A percentile compares a stretch with the other conserved stretches of the same genome.
Conservation (phyloP, 2,888 invertebrate species). For the Cheiracanthium punctorium region DNA sequence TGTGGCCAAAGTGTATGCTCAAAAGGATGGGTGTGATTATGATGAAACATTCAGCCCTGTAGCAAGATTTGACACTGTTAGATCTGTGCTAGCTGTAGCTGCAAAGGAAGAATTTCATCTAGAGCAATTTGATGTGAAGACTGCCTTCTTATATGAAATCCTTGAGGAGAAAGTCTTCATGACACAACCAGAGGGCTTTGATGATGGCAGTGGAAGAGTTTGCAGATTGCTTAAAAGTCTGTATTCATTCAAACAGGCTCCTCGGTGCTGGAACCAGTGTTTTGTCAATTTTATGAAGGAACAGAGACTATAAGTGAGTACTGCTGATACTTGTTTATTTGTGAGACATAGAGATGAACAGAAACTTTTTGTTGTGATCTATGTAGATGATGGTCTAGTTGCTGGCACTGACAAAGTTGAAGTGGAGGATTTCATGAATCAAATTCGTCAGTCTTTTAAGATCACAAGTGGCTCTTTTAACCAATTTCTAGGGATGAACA, state of each 20-base stretch:
- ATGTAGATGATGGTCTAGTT: constrained; percentile 28
- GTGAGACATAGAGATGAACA: background rate
- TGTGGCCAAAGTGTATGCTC: constrained; percentile 66
- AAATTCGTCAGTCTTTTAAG: constrained; percentile 1
- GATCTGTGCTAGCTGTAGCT: constrained; percentile 61
- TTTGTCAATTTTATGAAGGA: background rate
- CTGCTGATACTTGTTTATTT: background rate
- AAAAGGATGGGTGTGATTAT: constrained; percentile 69
- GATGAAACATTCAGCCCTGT: constrained; percentile 71
- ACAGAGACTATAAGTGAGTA: background rate
- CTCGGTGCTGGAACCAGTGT: background rate
- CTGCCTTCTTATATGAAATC: constrained; percentile 70
- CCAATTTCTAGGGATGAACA: constrained; percentile 24
- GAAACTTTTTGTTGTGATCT: constrained; percentile 5
- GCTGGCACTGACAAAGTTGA: background rate
- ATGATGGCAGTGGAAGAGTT: constrained; percentile 28
- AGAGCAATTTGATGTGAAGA: constrained; percentile 67
- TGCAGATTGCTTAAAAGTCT: constrained; percentile 59
- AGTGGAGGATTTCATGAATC: constrained; percentile 2
- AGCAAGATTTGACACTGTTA: constrained; percentile 47
- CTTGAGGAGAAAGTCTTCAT: constrained; percentile 69
- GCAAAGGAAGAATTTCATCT: constrained; percentile 33
- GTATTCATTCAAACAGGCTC: background rate
- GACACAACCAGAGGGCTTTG: constrained; percentile 71
- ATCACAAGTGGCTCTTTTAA: constrained; percentile 14